Conservation (phyloP, 2,797 vertebrate species). For the Rhyacichthys aspro region DNA sequence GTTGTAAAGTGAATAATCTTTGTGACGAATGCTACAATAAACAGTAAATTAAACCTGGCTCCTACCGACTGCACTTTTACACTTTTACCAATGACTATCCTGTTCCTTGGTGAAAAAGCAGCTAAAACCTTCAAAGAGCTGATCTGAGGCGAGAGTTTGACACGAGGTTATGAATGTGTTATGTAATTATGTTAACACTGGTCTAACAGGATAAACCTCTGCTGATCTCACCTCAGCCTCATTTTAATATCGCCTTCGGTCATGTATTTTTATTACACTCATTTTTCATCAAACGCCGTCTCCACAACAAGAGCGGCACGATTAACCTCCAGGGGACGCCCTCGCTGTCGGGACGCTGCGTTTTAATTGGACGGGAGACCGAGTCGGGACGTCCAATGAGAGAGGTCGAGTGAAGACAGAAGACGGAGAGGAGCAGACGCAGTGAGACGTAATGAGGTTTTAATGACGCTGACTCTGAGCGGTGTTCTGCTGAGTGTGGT, state of each 20-base stretch:
- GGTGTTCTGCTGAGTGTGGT: constrained; percentile 39
- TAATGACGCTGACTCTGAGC: constrained; percentile 50
- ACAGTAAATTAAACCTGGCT: too few relatives aligned
- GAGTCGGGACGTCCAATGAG: constrained; percentile 46
- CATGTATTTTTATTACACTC: constrained; percentile 74
- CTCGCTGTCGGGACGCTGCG: constrained; percentile 30
- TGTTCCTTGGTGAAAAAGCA: too few relatives aligned
- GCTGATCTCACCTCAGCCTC: constrained; percentile 12
- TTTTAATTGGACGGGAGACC: constrained; percentile 65
- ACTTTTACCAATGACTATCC: too few relatives aligned
- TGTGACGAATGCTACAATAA: too few relatives aligned
- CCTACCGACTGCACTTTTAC: too few relatives aligned
- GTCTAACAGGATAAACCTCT: background rate
- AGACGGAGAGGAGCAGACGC: background rate
- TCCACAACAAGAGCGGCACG: constrained; percentile 77
- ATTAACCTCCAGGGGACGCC: constrained; percentile 74
- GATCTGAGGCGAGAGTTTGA: too few relatives aligned
- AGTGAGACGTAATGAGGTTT: constrained; percentile 55
- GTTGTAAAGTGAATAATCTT: too few relatives aligned
- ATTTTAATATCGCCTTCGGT: constrained; percentile 69
- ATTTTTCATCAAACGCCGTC: constrained; percentile 80
- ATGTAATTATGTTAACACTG: too few relatives aligned
- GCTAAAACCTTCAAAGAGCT: too few relatives aligned
- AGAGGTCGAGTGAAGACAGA: constrained; percentile 27
- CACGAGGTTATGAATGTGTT: too few relatives aligned